Percentiles rank a stretch among this genome's conserved stretches.
phyloP scores from a whole-genome alignment of 2,888 invertebrate species.

The Thyatira batis region DNA sequence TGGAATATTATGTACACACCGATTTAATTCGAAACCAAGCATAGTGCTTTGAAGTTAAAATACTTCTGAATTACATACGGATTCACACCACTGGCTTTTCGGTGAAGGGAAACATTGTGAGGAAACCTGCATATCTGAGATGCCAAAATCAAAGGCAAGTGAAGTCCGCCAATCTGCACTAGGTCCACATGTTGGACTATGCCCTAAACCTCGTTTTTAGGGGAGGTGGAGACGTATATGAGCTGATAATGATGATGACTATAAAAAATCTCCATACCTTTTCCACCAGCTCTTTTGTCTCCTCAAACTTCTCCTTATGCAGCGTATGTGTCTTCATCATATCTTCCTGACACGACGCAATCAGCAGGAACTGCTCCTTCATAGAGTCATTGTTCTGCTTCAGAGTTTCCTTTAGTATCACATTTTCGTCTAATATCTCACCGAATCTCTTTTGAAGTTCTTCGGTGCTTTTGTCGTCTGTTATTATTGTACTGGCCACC shows the following conservation, averaged over 20 bases:
- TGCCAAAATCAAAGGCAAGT: too few species aligned
- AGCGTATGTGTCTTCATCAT: constrained; percentile 83
- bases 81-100: not conserved
- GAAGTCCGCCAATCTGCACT: too few species aligned
- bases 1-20: too few species aligned
- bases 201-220: too few species aligned
- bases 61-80: too few species aligned
- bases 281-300: constrained; percentile 83
- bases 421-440: constrained; percentile 81
- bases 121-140: too few species aligned
- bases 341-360: constrained; percentile 85
- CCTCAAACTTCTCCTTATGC: constrained; percentile 85
- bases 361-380: constrained; percentile 84
- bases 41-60: too few species aligned
- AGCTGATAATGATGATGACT: too few species aligned
- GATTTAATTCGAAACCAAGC: too few species aligned
- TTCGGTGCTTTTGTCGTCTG: constrained; percentile 63
- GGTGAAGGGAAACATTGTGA: too few species aligned
- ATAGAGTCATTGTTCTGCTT: constrained; percentile 85
- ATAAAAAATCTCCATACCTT: constrained; percentile 48
- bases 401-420: constrained; percentile 83
- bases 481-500: constrained; percentile 70
- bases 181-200: not conserved
- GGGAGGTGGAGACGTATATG: too few species aligned
- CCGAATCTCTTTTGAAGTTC: constrained; percentile 79